Evolutionary conservation across 1,140 invertebrate genomes (phyloP).

Genomic region (Hylyphantes graminicola): DNA sequence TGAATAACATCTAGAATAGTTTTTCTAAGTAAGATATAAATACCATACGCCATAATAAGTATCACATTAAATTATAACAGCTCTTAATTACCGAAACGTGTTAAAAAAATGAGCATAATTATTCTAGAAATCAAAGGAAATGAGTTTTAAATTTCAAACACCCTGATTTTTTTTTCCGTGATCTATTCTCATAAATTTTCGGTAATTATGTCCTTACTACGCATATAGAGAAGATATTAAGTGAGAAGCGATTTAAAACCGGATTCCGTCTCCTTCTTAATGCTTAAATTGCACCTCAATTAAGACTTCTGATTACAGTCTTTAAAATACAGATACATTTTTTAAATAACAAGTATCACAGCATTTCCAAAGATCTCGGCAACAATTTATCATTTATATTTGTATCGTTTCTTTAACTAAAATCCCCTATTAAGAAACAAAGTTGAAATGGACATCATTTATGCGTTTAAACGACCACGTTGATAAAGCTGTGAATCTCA

Average conservation of each 20-base stretch:
- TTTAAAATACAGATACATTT: conserved; percentile 23
- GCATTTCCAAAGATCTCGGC: conserved; percentile 12
- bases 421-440: conserved; percentile 13
- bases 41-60: no score
- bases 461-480: background rate
- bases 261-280: conserved; percentile 13
- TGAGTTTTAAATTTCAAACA: no score
- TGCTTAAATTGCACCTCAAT: conserved; percentile 34
- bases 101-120: no score
- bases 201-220: conserved; percentile 17
- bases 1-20: no score
- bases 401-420: conserved; percentile 5
- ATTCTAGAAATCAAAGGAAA: no score
- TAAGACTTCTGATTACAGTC: conserved; percentile 44
- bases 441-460: conserved; percentile 28
- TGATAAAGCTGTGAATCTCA: background rate
- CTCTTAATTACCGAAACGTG: no score
- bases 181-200: conserved; percentile 24
- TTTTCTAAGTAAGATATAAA: no score
- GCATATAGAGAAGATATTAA: background rate
- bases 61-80: no score
- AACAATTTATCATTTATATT: conserved; percentile 15
- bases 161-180: conserved; percentile 3
- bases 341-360: conserved; percentile 10
- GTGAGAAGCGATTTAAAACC: conserved; percentile 13